phyloP scores from a whole-genome alignment of 1,140 invertebrate species.

The Drosophila tsacasi region DNA sequence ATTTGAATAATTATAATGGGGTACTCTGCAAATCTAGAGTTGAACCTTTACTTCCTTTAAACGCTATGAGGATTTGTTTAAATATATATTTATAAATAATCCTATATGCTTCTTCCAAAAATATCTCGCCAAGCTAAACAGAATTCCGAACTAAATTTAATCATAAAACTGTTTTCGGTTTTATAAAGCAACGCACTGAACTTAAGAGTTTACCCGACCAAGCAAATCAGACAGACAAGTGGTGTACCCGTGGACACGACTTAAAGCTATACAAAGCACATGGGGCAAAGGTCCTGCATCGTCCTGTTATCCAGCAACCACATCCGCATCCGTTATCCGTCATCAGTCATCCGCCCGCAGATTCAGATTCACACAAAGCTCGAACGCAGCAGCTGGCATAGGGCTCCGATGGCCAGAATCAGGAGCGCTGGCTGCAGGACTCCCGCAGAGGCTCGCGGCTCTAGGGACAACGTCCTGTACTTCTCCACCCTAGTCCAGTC shows the following conservation, averaged over 20 bases:
- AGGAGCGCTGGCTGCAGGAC: neutral
- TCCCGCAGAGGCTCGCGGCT: conserved; percentile 52
- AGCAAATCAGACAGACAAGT: conserved; percentile 61
- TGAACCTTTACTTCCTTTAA: conserved; percentile 18
- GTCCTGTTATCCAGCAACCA: conserved; percentile 12
- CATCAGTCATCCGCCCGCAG: conserved; percentile 43
- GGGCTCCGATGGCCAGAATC: conserved; percentile 11
- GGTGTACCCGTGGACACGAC: conserved; percentile 30
- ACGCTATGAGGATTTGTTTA: conserved; percentile 42
- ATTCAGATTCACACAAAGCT: conserved; percentile 42
- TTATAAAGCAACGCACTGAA: conserved; percentile 46
- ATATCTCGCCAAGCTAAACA: conserved; percentile 27
- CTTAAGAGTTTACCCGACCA: conserved; percentile 38
- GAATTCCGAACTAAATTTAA: conserved; percentile 45
- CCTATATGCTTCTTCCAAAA: conserved; percentile 26
- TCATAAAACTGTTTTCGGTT: conserved; percentile 33
- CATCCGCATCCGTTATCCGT: conserved; percentile 15
- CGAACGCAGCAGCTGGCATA: conserved; percentile 6
- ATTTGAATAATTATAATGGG: neutral
- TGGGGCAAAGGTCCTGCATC: conserved; percentile 21
- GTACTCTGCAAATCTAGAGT: neutral
- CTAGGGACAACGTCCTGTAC: conserved; percentile 71
- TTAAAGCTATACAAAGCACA: conserved; percentile 78
- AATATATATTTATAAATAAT: conserved; percentile 30
- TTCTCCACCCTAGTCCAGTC: conserved; percentile 77